Conservation (phyloP, 2,888 invertebrate species). For the Erebia epiphron region DNA sequence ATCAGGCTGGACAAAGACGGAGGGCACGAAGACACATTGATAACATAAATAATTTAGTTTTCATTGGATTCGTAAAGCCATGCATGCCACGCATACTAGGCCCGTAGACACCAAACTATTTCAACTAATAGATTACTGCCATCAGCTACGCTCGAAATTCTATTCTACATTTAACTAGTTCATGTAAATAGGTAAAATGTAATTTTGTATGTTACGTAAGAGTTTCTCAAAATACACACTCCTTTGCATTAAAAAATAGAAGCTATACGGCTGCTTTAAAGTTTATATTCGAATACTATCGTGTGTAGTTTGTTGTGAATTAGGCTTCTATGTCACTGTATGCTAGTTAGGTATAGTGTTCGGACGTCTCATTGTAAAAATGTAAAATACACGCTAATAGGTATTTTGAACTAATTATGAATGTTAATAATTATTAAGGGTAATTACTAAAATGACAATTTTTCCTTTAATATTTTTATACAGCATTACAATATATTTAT, state of each 20-base stretch:
- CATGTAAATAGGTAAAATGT: constrained; percentile 73
- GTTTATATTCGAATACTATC: constrained; percentile 72
- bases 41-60: constrained; percentile 46
- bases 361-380: constrained; percentile 79
- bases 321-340: constrained; percentile 79
- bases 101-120: constrained; percentile 66
- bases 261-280: constrained; percentile 68
- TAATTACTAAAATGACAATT: constrained; percentile 76
- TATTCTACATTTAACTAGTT: constrained; percentile 62
- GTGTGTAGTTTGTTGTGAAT: constrained; percentile 80
- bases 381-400: constrained; percentile 79
- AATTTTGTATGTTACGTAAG: constrained; percentile 80
- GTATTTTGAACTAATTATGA: constrained; percentile 70
- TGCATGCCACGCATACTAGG: constrained; percentile 69
- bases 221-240: constrained; percentile 75
- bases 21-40: constrained; percentile 35
- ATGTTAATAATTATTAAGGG: constrained; percentile 73
- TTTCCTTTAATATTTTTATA: constrained; percentile 83
- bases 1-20: not conserved
- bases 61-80: constrained; percentile 68
- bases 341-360: constrained; percentile 74
- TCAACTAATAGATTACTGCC: constrained; percentile 62
- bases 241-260: constrained; percentile 77
- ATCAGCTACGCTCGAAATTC: constrained; percentile 40
- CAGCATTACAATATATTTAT: constrained; percentile 80